Evolutionary conservation across 2,113 vertebrate genomes (phyloP).

Genomic region (Macroglossus sobrinus): DNA sequence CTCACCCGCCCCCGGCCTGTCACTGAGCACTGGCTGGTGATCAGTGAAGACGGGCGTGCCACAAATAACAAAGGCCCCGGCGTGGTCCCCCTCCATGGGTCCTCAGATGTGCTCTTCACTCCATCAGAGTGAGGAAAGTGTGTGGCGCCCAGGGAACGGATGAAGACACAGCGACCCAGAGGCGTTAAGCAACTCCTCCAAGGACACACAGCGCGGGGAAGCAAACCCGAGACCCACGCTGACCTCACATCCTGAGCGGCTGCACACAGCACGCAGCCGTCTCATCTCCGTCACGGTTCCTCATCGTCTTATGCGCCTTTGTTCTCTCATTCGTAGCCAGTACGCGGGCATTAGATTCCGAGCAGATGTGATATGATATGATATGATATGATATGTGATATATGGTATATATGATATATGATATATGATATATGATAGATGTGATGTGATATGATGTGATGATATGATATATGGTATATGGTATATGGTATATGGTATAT

Average conservation of each 20-base stretch:
- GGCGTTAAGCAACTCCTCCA: rapidly evolving
- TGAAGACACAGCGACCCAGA: not conserved
- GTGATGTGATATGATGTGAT: too few species aligned
- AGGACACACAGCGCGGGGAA: rapidly evolving
- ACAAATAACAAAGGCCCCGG: not conserved
- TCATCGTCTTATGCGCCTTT: rapidly evolving
- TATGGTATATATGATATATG: too few species aligned
- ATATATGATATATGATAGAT: too few species aligned
- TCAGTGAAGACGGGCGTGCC: rapidly evolving
- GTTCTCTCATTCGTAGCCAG: too few species aligned
- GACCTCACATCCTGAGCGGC: rapidly evolving
- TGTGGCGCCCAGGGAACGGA: rapidly evolving
- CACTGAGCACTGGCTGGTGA: rapidly evolving
- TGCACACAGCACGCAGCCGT: rapidly evolving
- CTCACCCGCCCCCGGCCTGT: rapidly evolving
- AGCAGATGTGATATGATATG: rapidly evolving
- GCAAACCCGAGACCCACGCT: rapidly evolving
- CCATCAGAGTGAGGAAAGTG: rapidly evolving
- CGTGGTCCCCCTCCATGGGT: rapidly evolving
- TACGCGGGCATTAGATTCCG: not conserved
- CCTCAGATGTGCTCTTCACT: not conserved
- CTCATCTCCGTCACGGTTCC: rapidly evolving
- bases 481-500: too few species aligned
- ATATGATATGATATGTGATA: not conserved
- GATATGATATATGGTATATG: rapidly evolving